Conservation (phyloP, 2,888 invertebrate species). For the Sinodicranocentrus sp. region DNA sequence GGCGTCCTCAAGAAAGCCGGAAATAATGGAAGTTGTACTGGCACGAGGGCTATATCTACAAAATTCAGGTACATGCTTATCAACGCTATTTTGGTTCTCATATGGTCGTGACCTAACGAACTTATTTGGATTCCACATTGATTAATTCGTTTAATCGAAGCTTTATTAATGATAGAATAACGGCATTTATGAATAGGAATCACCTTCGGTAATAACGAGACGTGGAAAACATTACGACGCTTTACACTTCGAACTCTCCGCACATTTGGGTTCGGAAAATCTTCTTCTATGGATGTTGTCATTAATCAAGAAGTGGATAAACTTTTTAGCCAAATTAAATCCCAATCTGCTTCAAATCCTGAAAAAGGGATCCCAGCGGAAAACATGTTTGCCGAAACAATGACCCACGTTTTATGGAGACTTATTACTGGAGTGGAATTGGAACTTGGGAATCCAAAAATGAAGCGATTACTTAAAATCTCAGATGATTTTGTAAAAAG, state of each 20-base stretch:
- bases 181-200: background rate
- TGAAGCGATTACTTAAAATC: background rate
- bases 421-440: conserved; percentile 23
- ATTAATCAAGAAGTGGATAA: conserved; percentile 25
- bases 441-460: background rate
- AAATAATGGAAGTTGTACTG: background rate
- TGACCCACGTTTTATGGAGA: conserved; percentile 15
- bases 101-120: background rate
- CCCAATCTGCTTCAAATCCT: background rate
- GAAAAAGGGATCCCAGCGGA: background rate
- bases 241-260: conserved; percentile 27
- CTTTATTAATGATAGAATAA: background rate
- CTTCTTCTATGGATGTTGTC: conserved; percentile 24
- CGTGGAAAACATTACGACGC: conserved; percentile 10
- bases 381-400: background rate
- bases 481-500: background rate
- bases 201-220: background rate
- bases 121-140: background rate
- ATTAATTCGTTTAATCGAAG: no score
- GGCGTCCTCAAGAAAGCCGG: background rate
- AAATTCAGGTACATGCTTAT: conserved; percentile 23
- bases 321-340: background rate
- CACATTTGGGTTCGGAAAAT: conserved; percentile 39
- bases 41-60: no score
- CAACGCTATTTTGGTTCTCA: background rate